These are phyloP conservation scores for Helleia helle DNA, from an alignment of 2,888 invertebrate genomes.

Conservation along the genomic window DNA sequence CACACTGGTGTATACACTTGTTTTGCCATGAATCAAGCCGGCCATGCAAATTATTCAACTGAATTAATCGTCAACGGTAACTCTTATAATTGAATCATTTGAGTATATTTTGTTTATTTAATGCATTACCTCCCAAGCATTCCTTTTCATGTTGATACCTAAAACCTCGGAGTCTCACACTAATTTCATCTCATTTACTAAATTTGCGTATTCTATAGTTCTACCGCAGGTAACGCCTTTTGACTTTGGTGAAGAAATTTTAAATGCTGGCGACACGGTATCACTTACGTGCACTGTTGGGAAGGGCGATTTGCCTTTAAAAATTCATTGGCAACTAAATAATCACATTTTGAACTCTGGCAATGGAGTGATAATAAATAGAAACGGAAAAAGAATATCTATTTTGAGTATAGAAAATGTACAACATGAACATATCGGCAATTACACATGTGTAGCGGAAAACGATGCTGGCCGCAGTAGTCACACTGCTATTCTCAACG, in stretches of 20 bases:
- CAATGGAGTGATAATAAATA: constrained; percentile 74
- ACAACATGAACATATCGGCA: constrained; percentile 74
- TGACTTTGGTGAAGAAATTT: constrained; percentile 82
- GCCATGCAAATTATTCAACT: constrained; percentile 77
- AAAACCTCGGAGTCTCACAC: not conserved
- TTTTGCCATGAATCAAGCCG: constrained; percentile 79
- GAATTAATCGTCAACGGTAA: constrained; percentile 83
- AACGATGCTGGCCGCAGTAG: constrained; percentile 78
- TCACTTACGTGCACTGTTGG: constrained; percentile 80
- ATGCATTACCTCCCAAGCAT: not conserved
- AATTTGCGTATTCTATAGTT: constrained; percentile 59
- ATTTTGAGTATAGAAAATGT: constrained; percentile 78
- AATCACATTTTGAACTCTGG: constrained; percentile 62
- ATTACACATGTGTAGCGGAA: constrained; percentile 77
- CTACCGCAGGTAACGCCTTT: constrained; percentile 86
- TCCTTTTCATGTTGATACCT: not conserved
- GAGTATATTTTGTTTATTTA: not conserved
- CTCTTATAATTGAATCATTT: constrained; percentile 13
- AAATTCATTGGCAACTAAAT: constrained; percentile 82
- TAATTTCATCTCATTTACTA: too few relatives aligned
- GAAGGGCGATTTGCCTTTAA: constrained; percentile 81
- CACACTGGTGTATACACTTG: constrained; percentile 86
- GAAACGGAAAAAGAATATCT: constrained; percentile 78
- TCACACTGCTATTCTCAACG: constrained; percentile 77
- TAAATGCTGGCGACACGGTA: constrained; percentile 82